Conservation (phyloP, 2,888 invertebrate genomes). For the Leuctra nigra region DNA sequence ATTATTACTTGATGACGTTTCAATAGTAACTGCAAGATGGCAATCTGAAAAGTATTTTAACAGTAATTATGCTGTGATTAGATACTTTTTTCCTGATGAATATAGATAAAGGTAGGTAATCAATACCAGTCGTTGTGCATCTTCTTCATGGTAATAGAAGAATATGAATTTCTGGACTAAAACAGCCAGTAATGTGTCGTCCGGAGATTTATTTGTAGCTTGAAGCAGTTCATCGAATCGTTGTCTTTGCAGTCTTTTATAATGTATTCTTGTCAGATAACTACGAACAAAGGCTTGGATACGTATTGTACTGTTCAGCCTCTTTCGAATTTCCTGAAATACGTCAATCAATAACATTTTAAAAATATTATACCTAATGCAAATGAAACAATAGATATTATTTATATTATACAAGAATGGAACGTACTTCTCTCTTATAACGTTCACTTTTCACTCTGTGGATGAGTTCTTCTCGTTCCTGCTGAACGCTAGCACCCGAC, state of each 20-base stretch:
- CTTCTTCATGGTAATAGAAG: conserved; percentile 64
- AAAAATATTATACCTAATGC: not conserved
- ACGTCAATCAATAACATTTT: not conserved
- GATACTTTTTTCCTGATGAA: too few species aligned
- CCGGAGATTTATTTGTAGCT: conserved; percentile 39
- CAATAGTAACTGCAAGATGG: conserved; percentile 41
- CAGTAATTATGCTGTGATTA: too few species aligned
- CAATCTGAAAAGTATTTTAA: too few species aligned
- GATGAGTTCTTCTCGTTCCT: conserved; percentile 64
- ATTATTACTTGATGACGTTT: conserved; percentile 36
- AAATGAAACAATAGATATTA: conserved; percentile 20
- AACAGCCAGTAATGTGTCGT: conserved; percentile 46
- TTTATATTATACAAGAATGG: not conserved
- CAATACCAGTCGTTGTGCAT: conserved; percentile 61
- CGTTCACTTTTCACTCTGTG: conserved; percentile 79
- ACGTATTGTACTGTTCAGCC: conserved; percentile 67
- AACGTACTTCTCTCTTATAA: conserved; percentile 70
- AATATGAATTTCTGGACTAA: conserved; percentile 65
- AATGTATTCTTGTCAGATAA: conserved; percentile 60
- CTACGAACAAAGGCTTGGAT: conserved; percentile 78
- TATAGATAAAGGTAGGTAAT: too few species aligned
- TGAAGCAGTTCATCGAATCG: conserved; percentile 61
- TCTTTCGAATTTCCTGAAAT: conserved; percentile 59
- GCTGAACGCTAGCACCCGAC: conserved; percentile 73
- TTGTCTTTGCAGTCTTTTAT: conserved; percentile 57